Evolutionary conservation across 2,113 vertebrate species (phyloP).

Genomic region (Vombatus ursinus): DNA sequence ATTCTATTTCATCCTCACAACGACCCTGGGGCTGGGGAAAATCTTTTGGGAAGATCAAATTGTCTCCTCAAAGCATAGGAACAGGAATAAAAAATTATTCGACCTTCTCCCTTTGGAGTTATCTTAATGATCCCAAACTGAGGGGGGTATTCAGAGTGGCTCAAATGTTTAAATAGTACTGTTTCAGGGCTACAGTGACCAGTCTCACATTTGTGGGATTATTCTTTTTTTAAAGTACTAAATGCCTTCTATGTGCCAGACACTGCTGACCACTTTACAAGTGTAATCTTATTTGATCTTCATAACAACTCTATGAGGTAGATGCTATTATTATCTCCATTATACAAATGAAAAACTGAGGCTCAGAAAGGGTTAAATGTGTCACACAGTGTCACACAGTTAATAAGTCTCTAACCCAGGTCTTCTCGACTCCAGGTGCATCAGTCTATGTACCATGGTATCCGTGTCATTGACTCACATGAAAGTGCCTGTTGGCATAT

Average conservation of each 20-base stretch:
- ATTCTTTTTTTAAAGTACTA: not conserved
- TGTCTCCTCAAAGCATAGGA: slow-evolving; percentile 19
- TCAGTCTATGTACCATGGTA: not conserved
- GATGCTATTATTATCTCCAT: not conserved
- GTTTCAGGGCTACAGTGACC: too few species aligned
- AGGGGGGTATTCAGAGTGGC: not conserved
- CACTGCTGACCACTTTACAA: not conserved
- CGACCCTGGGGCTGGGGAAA: too few species aligned
- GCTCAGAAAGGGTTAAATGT: not conserved
- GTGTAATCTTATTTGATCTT: not conserved
- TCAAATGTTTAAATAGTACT: too few species aligned
- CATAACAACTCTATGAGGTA: not conserved
- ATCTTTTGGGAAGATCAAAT: slow-evolving; percentile 59
- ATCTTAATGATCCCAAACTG: not conserved
- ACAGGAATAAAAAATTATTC: not conserved
- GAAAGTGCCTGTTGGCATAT: not conserved
- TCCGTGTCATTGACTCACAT: not conserved
- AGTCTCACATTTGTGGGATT: too few species aligned
- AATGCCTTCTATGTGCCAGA: not conserved
- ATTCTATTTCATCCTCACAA: not conserved
- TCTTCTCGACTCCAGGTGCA: not conserved
- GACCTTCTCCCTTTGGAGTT: not conserved
- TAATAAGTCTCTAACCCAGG: not conserved
- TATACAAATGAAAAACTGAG: not conserved
- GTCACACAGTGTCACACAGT: not conserved